phyloP scores from a whole-genome alignment of 2,797 vertebrate genomes.

The Myotis findleyi region DNA sequence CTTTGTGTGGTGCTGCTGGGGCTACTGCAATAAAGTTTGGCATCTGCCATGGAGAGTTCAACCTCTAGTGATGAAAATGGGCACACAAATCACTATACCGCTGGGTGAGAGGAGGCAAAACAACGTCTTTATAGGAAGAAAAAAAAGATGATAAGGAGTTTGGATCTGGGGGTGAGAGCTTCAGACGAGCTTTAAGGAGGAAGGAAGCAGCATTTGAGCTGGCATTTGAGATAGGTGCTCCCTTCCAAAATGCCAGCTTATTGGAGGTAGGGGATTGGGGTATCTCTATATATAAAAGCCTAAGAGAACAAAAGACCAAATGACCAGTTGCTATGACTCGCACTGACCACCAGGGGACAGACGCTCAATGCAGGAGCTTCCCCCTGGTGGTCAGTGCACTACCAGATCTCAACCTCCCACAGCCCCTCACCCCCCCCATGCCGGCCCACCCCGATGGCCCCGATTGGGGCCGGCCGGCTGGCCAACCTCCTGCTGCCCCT shows the following conservation, averaged over 20 bases:
- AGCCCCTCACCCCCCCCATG: too few species aligned
- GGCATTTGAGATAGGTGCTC: neutral
- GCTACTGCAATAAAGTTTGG: neutral
- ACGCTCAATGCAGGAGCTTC: too few species aligned
- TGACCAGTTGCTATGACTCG: too few species aligned
- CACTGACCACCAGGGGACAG: too few species aligned
- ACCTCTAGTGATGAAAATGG: neutral
- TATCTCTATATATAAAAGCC: neutral
- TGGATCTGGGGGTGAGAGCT: neutral
- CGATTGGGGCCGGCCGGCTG: too few species aligned
- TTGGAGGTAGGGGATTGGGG: neutral
- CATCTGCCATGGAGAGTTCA: neutral
- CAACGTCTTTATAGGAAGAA: neutral
- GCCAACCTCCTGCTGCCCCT: too few species aligned
- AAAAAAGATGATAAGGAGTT: neutral
- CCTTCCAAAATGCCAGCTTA: neutral
- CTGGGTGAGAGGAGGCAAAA: neutral
- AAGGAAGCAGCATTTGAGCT: neutral
- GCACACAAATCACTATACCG: neutral
- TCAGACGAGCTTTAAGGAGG: neutral
- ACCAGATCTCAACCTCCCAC: too few species aligned
- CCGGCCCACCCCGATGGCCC: too few species aligned
- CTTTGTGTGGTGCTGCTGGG: neutral
- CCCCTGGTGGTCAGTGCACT: too few species aligned
- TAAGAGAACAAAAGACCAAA: too few species aligned